Base-by-base conservation (phyloP, 2,888 invertebrate species). In the Lymantria dispar region DNA sequence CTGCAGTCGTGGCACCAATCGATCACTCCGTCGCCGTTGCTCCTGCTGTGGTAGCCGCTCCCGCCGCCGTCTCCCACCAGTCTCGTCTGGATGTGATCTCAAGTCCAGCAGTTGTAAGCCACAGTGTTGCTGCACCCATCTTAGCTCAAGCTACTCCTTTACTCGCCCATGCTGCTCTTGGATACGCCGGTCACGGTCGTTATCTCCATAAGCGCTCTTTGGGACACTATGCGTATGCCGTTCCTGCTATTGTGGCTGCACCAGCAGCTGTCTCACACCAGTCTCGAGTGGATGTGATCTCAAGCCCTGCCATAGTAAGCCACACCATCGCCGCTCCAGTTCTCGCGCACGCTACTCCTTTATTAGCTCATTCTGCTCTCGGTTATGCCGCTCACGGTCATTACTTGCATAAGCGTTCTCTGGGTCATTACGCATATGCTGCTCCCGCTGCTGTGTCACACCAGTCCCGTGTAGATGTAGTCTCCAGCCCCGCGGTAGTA, bases 21-120 rank as follows among this genome's bases (percentile, higher is more conserved):
- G 51, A 63, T 31, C 52, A 40, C 51, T 51, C 56, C 9, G 47
- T 56, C 58, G 69, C 68, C 47, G 50, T 62, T 13, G 50, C 53
- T 38, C 47, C 69, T 52, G 56, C 74, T 36, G 53, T 58, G 11
- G 48, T 57, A 57, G 69, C 68, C 46, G 60, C 76, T 11, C 70
- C 78, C 47, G 67, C 79, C 52, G 80, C 82, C 50, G 79, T 83
- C n/a, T 89, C 87, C 10, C 87, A 87, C 66, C 80, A 76, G 58
- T 79, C 78, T 54, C 81, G 91, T 43, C 78, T 83, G 48, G 80
- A 81, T 45, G 72, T 76, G 52, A 76, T 68, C 70, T 58, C 68
- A 68, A 78, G 76, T 70, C 78, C 80, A 49, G 76, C 77, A 33
- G 55, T 79, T 38, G 72, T 77, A 48, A 61, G 74, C 45, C 70